Base-by-base conservation (phyloP, 2,113 vertebrate genomes). In the Lophotis ruficrista region DNA sequence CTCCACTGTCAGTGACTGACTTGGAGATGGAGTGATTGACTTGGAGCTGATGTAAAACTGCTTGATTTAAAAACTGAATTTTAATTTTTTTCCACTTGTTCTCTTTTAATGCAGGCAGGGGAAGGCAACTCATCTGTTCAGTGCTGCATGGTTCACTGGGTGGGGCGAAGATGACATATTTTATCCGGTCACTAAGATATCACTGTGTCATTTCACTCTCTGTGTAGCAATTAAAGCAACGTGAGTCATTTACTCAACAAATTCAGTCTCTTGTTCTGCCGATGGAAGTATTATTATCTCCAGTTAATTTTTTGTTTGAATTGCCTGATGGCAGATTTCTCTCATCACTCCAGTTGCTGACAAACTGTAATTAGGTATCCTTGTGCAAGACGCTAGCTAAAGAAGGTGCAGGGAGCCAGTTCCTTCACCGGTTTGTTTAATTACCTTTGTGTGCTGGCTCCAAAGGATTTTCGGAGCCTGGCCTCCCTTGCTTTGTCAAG, bases 241-340 rank as follows among this genome's bases (percentile, higher is more conserved):
- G 72, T 57, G 28, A 92, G 84, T 87, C 45, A 85, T 87, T 94
- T 96, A 84, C 69, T 88, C 25, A 2, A 80, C 77, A 82, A 92
- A 90, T 91, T 87, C 64, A 69, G 61, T 51, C 72, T 92, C 77
- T 95, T 96, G 33, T 85, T 96, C 86, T 93, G 90, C 77, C 84
- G 43, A 9, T 50, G 22, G 50, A 87, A 76, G 71, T 89, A 58
- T 80, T 85, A 91, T 91, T 83, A 50, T 58, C 80, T 87, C 80
- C 54, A 50, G 83, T 82, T 95, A 82, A 66, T 76, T 91, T 91
- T 90, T 87, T 82, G 48, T 91, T 94, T 89, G 73, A 91, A 64
- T 87, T 96, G 47, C 91, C 41, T 84, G 69, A 80, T 96, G 91
- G 65, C 65, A 89, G 66, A 81, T 85, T 95, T 87, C 61, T 95